These are phyloP conservation scores for Pangasius larnaudii DNA, from an alignment of 2,797 vertebrate genomes.

Conservation along the genomic window DNA sequence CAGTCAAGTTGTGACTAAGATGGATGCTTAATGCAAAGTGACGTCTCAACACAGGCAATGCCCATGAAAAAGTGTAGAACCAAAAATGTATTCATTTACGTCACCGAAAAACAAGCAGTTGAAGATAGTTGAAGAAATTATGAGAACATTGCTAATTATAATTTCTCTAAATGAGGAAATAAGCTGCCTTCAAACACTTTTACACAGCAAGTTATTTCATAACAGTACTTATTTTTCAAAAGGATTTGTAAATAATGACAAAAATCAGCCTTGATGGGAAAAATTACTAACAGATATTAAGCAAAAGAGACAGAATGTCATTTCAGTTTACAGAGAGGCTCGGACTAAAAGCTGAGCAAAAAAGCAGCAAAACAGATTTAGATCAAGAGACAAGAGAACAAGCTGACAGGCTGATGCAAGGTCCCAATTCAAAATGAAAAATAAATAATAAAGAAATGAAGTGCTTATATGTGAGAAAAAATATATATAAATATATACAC, in stretches of 20 bases:
- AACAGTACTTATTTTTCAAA: background rate
- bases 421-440: constrained; percentile 46
- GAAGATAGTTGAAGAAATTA: background rate
- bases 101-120: background rate
- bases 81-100: background rate
- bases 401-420: constrained; percentile 53
- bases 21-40: constrained; percentile 52
- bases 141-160: no score
- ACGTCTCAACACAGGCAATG: constrained; percentile 55
- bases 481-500: background rate
- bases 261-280: constrained; percentile 62
- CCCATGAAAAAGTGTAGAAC: background rate
- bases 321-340: constrained; percentile 59
- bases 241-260: background rate
- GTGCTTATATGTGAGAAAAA: background rate
- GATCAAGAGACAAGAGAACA: constrained; percentile 59
- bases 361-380: constrained; percentile 61
- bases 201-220: background rate
- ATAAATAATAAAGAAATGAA: background rate
- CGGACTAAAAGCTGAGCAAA: constrained; percentile 48
- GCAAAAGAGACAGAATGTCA: constrained; percentile 70
- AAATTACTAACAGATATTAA: constrained; percentile 67
- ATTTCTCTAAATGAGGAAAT: background rate
- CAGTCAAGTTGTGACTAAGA: constrained; percentile 45
- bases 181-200: background rate